phyloP scores from a whole-genome alignment of 2,113 vertebrate genomes.

The Nesospiza acunhae region DNA sequence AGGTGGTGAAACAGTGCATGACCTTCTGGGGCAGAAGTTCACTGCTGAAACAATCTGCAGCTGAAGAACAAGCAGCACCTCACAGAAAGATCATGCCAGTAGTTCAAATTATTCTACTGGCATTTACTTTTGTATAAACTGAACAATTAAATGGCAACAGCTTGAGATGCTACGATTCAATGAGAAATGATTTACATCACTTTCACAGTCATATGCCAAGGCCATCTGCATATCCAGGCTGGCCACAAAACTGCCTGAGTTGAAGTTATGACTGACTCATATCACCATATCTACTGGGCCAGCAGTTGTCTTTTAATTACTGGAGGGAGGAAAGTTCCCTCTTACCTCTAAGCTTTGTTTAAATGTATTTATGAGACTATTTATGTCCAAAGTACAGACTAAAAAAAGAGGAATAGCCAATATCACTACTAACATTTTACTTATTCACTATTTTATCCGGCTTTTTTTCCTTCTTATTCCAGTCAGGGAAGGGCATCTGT shows the following conservation, averaged over 20 bases:
- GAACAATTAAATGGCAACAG: constrained; percentile 49
- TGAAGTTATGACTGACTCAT: constrained; percentile 11
- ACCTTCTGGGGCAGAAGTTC: constrained; percentile 2
- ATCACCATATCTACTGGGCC: not conserved
- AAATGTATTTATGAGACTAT: not conserved
- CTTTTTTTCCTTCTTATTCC: not conserved
- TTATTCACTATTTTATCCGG: not conserved
- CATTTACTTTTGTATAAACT: constrained; percentile 26
- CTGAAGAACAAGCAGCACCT: not conserved
- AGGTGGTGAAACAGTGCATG: not conserved
- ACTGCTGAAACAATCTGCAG: not conserved
- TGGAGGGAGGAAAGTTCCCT: not conserved
- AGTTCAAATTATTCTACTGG: not conserved
- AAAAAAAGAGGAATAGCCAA: not conserved
- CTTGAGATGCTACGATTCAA: constrained; percentile 44
- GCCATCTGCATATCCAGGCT: constrained; percentile 43
- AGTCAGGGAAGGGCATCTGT: not conserved
- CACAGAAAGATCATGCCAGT: not conserved
- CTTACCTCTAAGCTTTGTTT: not conserved
- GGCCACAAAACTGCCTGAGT: constrained; percentile 9
- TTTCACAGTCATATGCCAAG: constrained; percentile 32
- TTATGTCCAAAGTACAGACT: not conserved
- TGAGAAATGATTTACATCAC: constrained; percentile 45
- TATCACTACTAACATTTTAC: not conserved
- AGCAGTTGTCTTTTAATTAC: not conserved